Percentiles rank a stretch among this genome's conserved stretches.
Evolutionary conservation across 2,113 vertebrate genomes (phyloP).

Genomic region (Porphyrio hochstetteri): DNA sequence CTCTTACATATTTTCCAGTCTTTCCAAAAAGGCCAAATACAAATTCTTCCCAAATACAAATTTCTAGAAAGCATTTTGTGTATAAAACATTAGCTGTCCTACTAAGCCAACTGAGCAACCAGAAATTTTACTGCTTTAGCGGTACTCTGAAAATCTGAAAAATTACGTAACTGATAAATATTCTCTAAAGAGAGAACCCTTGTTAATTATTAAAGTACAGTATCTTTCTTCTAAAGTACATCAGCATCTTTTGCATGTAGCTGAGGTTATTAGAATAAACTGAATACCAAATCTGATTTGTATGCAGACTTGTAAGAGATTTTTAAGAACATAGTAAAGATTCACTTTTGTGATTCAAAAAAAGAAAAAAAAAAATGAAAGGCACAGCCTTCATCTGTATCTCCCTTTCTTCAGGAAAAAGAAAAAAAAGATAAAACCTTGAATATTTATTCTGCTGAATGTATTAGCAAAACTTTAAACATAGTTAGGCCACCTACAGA

Average conservation of each 20-base stretch:
- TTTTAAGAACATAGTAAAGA: slow-evolving; percentile 50
- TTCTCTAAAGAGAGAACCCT: background rate
- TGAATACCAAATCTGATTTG: slow-evolving; percentile 45
- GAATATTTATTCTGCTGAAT: background rate
- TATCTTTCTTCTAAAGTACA: slow-evolving; percentile 45
- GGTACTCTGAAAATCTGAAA: slow-evolving; percentile 35
- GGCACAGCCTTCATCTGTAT: slow-evolving; percentile 24
- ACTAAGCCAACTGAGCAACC: background rate
- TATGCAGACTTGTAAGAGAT: slow-evolving; percentile 43
- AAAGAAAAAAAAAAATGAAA: background rate
- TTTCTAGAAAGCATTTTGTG: slow-evolving; percentile 36
- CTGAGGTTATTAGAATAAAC: slow-evolving; percentile 53
- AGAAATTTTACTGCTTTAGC: background rate
- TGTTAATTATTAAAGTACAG: slow-evolving; percentile 56
- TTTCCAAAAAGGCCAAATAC: background rate
- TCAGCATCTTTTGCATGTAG: slow-evolving; percentile 44
- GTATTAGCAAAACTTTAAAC: background rate
- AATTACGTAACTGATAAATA: slow-evolving; percentile 45
- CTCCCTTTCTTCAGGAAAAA: background rate
- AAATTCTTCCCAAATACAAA: background rate
- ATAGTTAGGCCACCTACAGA: background rate
- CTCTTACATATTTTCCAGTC: background rate
- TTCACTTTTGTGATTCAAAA: slow-evolving; percentile 12
- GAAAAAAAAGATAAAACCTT: too few relatives aligned
- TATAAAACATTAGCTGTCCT: background rate